A percentile compares a stretch with the other conserved stretches of the same genome.
Conservation (phyloP, 2,797 vertebrate genomes). For the Pseudomugil gertrudae region DNA sequence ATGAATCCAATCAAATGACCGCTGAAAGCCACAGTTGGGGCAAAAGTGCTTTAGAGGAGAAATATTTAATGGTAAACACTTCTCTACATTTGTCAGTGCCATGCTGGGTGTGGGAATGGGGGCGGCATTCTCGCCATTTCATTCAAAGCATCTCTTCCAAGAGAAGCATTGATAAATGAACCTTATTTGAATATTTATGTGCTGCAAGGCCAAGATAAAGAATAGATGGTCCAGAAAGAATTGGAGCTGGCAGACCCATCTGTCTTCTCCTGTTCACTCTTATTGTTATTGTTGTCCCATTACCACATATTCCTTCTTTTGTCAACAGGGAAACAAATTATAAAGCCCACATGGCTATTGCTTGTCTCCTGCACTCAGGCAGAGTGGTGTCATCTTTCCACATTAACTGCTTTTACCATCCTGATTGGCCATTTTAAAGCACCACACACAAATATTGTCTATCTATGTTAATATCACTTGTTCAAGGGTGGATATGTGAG, state of each 20-base stretch:
- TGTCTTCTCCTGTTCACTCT: conserved; percentile 80
- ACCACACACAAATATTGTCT: conserved; percentile 43
- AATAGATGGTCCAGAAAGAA: conserved; percentile 87
- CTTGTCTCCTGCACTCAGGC: conserved; percentile 68
- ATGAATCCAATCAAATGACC: conserved; percentile 74
- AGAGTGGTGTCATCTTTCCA: conserved; percentile 72
- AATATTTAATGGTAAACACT: conserved; percentile 48
- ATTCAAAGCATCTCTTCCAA: conserved; percentile 68
- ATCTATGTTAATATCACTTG: conserved; percentile 43
- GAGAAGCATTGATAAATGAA: conserved; percentile 76
- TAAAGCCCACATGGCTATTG: conserved; percentile 68
- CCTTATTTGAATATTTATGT: conserved; percentile 82
- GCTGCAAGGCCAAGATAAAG: conserved; percentile 82
- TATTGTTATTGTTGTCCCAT: conserved; percentile 81
- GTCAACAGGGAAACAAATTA: conserved; percentile 76
- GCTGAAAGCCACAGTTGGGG: conserved; percentile 60
- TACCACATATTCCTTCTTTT: conserved; percentile 77
- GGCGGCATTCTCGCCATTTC: conserved; percentile 59
- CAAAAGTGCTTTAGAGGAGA: conserved; percentile 45
- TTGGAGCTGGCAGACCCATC: conserved; percentile 86
- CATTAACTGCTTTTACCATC: conserved; percentile 57
- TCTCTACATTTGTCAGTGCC: conserved; percentile 65
- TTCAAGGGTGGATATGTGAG: conserved; percentile 53
- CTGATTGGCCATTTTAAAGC: conserved; percentile 65
- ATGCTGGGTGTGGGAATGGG: conserved; percentile 44